Conservation (phyloP, 2,113 vertebrate genomes). For the Osmerus eperlanus region DNA sequence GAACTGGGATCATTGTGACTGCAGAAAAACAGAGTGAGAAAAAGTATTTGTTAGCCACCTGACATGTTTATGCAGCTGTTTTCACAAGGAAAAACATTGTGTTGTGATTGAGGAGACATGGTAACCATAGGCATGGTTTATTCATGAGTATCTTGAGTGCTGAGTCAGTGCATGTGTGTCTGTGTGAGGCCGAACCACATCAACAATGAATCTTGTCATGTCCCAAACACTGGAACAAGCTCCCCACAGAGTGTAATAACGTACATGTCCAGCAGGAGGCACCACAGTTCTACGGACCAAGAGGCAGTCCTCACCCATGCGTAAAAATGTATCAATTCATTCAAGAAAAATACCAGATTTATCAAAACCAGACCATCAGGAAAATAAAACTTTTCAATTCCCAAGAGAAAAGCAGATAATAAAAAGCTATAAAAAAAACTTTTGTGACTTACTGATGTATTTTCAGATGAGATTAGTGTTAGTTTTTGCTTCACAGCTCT, state of each 20-base stretch:
- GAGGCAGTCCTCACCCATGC: neutral
- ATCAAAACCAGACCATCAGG: neutral
- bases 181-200: neutral
- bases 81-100: constrained; percentile 34
- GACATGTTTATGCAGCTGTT: constrained; percentile 43
- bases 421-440: neutral
- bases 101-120: constrained; percentile 11
- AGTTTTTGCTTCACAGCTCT: too few species aligned
- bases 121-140: neutral
- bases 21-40: constrained; percentile 32
- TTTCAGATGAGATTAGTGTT: too few species aligned
- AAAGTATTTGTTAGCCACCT: constrained; percentile 28
- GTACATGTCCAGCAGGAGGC: constrained; percentile 49
- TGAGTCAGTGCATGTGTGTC: neutral
- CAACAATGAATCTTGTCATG: too few species aligned
- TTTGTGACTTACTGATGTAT: too few species aligned
- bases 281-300: neutral
- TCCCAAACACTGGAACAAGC: neutral
- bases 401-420: neutral
- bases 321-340: neutral
- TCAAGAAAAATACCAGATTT: neutral
- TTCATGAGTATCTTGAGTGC: too few species aligned
- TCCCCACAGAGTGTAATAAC: constrained; percentile 3
- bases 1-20: constrained; percentile 75
- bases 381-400: neutral